Base-by-base conservation (phyloP, 2,113 vertebrate species). In the Muntiacus muntjak region DNA sequence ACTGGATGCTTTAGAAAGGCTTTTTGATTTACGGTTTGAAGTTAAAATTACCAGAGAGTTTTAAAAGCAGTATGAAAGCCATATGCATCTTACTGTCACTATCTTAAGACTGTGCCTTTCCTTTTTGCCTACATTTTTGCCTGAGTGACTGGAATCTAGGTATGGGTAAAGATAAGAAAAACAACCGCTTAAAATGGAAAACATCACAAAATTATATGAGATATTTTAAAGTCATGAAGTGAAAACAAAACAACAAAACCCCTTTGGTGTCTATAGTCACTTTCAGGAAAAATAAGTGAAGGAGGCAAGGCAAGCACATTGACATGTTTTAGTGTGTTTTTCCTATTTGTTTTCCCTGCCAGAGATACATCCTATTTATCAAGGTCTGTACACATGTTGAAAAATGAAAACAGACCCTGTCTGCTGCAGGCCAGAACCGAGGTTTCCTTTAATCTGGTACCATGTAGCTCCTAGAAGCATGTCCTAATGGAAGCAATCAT, bases 401-500 rank as follows among this genome's bases (percentile, higher is more conserved):
- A 97, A 98, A 96, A 97, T 54, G 94, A 96, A 98, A 94, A 92
- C 58, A 97, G 94, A 96, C 83, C 88, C 43, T 83, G 94, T 58
- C 97, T 98, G 94, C 97, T 95, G n/a, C 76, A 92, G 96, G 96
- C 98, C 54, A 82, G 82, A 93, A 79, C 91, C 14, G 28, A 78
- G 97, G 89, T 91, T 98, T 83, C 98, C 97, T 96, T 98, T 98
- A 62, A 97, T 97, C 98, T 98, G 94, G 81, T 67, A 87, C 55
- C 55, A 28, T 3, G 6, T 17, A 90, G 71, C 47, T 95, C 89
- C 91, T 94, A 96, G 74, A 94, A 60, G 62, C 93, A 95, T 93
- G 50, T 2, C 40, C 89, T 90, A 94, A 96, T 83, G 78, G 95
- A 98, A 97, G 87, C 89, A 95, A 93, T 91, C 57, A 78, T 36